Conservation (phyloP, 1,140 invertebrate species). For the Gonioctena quinquepunctata region DNA sequence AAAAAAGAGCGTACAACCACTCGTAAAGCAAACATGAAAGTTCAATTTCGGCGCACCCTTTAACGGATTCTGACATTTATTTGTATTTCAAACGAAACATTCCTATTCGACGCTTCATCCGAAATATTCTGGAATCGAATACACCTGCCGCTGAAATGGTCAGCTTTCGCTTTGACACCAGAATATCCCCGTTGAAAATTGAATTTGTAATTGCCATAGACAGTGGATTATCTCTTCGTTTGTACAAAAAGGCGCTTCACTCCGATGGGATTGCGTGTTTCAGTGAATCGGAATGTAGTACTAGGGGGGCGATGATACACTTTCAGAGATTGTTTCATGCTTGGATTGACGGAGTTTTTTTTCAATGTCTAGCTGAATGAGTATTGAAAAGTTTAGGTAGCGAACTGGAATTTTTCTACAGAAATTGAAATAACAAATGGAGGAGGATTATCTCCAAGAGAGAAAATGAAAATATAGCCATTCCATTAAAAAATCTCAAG, state of each 20-base stretch:
- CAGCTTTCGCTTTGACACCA: background rate
- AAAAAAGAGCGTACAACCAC: background rate
- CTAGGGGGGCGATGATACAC: background rate
- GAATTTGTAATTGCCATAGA: conserved; percentile 2
- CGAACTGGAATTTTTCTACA: too few relatives aligned
- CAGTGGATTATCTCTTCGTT: background rate
- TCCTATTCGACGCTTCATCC: background rate
- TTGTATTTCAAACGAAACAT: background rate
- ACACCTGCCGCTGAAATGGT: background rate
- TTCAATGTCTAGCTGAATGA: too few relatives aligned
- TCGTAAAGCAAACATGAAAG: background rate
- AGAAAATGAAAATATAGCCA: too few relatives aligned
- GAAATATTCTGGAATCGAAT: background rate
- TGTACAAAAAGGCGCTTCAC: background rate
- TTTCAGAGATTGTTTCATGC: too few relatives aligned
- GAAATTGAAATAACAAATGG: too few relatives aligned
- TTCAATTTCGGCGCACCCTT: background rate
- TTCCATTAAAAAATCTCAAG: too few relatives aligned
- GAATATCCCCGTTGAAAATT: background rate
- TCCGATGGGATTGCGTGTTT: background rate
- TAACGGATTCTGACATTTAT: conserved; percentile 3
- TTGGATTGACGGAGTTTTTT: too few relatives aligned
- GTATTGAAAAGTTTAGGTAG: too few relatives aligned
- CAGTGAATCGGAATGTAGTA: background rate
- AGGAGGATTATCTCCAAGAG: too few relatives aligned